phyloP scores from a whole-genome alignment of 2,888 invertebrate species.

The Agrotis puta region DNA sequence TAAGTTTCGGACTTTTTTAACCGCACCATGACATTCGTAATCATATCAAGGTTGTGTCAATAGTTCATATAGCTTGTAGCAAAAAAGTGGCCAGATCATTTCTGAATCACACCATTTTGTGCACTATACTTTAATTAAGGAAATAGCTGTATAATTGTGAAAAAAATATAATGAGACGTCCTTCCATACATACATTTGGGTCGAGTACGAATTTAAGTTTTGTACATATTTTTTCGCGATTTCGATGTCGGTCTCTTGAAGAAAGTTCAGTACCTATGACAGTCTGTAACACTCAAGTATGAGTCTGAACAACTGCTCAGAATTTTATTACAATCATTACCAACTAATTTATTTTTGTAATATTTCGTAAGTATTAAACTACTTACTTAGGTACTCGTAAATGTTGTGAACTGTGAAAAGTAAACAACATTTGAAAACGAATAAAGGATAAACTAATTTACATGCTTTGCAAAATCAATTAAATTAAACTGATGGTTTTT shows the following conservation, averaged over 20 bases:
- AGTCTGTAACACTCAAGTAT: too few relatives aligned
- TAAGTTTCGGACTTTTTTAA: slow-evolving; percentile 57
- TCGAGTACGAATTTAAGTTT: background rate
- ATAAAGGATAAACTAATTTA: too few relatives aligned
- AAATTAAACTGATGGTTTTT: too few relatives aligned
- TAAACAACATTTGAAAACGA: background rate
- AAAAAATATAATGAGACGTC: background rate
- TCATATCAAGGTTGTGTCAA: slow-evolving; percentile 44
- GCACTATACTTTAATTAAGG: background rate
- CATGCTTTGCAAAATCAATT: too few relatives aligned
- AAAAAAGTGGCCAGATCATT: too few relatives aligned
- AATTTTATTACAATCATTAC: too few relatives aligned
- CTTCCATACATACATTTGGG: background rate
- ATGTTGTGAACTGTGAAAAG: too few relatives aligned
- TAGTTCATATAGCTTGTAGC: background rate
- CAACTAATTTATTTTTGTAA: too few relatives aligned
- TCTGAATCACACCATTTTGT: too few relatives aligned
- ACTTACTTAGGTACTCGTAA: too few relatives aligned
- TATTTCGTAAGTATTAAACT: too few relatives aligned
- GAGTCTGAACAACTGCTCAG: too few relatives aligned
- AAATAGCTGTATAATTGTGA: background rate
- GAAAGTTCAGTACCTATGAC: background rate
- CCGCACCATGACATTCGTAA: slow-evolving; percentile 54
- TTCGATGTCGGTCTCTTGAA: background rate
- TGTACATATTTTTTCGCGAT: background rate